Conservation (phyloP, 2,113 vertebrate species). For the Alaudala cheleensis region DNA sequence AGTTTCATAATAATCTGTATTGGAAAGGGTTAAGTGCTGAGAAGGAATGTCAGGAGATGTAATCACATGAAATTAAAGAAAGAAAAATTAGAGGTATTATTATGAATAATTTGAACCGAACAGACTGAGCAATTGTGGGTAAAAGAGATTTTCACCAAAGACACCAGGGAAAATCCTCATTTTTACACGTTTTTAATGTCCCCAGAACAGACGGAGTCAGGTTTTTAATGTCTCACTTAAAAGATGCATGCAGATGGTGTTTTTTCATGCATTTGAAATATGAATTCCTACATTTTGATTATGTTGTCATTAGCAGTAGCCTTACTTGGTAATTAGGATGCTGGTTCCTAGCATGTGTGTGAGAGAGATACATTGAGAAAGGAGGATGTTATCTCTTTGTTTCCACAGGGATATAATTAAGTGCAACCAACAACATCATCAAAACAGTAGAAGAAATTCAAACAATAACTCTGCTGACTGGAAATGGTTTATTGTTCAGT, state of each 20-base stretch:
- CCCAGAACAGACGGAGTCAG: slow-evolving; percentile 60
- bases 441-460: slow-evolving; percentile 51
- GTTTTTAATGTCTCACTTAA: slow-evolving; percentile 65
- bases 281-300: slow-evolving; percentile 68
- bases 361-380: slow-evolving; percentile 45
- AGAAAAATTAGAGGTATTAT: slow-evolving; percentile 23
- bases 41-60: background rate
- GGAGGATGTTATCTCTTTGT: slow-evolving; percentile 50
- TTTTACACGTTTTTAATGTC: slow-evolving; percentile 66
- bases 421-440: slow-evolving; percentile 39
- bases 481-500: slow-evolving; percentile 43
- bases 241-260: slow-evolving; percentile 67
- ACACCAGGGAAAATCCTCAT: slow-evolving; percentile 54
- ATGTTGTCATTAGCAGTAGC: slow-evolving; percentile 67
- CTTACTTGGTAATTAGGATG: slow-evolving; percentile 61
- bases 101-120: slow-evolving; percentile 50
- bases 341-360: slow-evolving; percentile 35
- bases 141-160: slow-evolving; percentile 34
- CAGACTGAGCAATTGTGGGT: slow-evolving; percentile 40
- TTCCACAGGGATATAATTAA: slow-evolving; percentile 63
- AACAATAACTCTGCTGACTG: slow-evolving; percentile 38
- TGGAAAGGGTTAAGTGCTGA: slow-evolving; percentile 26
- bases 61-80: slow-evolving; percentile 38
- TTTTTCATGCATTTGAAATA: slow-evolving; percentile 69
- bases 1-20: background rate